phyloP scores from a whole-genome alignment of 2,797 vertebrate genomes.

The Micrastur ruficollis region DNA sequence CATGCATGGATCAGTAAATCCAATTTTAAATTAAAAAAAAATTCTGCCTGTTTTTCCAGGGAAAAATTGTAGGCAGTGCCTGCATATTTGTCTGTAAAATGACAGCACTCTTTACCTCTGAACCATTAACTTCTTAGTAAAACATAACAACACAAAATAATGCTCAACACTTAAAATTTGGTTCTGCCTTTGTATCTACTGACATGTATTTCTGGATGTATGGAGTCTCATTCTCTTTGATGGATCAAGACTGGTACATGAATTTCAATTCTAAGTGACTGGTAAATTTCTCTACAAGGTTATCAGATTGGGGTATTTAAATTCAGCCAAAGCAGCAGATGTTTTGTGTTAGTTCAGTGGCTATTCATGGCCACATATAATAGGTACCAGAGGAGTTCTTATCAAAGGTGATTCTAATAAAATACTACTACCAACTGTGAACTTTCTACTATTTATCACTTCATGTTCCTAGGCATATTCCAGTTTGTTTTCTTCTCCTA shows the following conservation, averaged over 20 bases:
- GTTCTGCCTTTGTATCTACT: not conserved
- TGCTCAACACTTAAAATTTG: not conserved
- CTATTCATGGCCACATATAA: conserved; percentile 36
- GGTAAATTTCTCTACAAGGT: not conserved
- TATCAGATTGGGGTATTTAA: not conserved
- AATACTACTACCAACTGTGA: conserved; percentile 35
- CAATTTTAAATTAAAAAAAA: not conserved
- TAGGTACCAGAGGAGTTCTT: conserved; percentile 41
- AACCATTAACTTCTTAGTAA: not conserved
- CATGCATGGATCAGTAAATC: not conserved
- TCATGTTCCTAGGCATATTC: not conserved
- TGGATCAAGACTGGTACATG: not conserved
- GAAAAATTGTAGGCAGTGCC: not conserved
- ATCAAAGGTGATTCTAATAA: conserved; percentile 38
- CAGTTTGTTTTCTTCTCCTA: conserved; percentile 19
- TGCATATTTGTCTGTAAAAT: not conserved
- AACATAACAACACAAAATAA: not conserved
- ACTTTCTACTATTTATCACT: conserved; percentile 38
- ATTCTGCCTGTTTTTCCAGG: not conserved
- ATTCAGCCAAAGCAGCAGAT: conserved; percentile 34
- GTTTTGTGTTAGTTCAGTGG: conserved; percentile 22
- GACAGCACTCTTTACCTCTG: not conserved
- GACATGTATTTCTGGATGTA: not conserved
- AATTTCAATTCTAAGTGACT: not conserved
- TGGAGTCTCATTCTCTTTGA: not conserved